Percentiles rank a stretch among this genome's conserved stretches.
These are phyloP conservation scores for Octonoba sinensis DNA, from an alignment of 2,888 invertebrate genomes.

Conservation along the genomic window DNA sequence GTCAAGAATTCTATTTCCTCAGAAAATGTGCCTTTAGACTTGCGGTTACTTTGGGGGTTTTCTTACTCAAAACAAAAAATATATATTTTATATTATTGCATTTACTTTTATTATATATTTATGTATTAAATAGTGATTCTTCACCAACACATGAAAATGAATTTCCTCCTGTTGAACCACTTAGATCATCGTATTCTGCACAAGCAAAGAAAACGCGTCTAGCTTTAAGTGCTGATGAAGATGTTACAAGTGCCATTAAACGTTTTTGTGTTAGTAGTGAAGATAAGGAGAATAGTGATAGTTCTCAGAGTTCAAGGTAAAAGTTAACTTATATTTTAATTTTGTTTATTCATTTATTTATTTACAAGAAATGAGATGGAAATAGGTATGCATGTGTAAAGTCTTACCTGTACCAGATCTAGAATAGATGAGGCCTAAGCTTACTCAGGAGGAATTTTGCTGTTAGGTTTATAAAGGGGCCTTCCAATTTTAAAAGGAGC, in stretches of 20 bases:
- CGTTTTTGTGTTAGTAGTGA: slow-evolving; percentile 66
- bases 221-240: slow-evolving; percentile 64
- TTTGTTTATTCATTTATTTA: not conserved
- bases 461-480: too few species aligned
- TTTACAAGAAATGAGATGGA: too few species aligned
- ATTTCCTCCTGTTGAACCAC: slow-evolving; percentile 24
- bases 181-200: slow-evolving; percentile 52
- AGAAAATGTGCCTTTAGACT: too few species aligned
- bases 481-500: too few species aligned
- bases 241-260: slow-evolving; percentile 66
- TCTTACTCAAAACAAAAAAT: too few species aligned
- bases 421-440: too few species aligned
- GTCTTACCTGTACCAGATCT: too few species aligned
- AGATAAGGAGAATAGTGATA: slow-evolving; percentile 63
- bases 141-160: slow-evolving; percentile 48
- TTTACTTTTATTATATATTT: not conserved
- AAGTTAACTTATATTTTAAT: not conserved
- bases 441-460: too few species aligned
- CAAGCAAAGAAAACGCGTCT: slow-evolving; percentile 67
- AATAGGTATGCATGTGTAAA: too few species aligned
- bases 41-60: too few species aligned
- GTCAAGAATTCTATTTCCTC: too few species aligned
- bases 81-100: not conserved
- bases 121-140: slow-evolving; percentile 20
- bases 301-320: slow-evolving; percentile 57